Evolutionary conservation across 64 coral and sea anemone genomes (phyloP).

Genomic region (Trachythela sp.): DNA sequence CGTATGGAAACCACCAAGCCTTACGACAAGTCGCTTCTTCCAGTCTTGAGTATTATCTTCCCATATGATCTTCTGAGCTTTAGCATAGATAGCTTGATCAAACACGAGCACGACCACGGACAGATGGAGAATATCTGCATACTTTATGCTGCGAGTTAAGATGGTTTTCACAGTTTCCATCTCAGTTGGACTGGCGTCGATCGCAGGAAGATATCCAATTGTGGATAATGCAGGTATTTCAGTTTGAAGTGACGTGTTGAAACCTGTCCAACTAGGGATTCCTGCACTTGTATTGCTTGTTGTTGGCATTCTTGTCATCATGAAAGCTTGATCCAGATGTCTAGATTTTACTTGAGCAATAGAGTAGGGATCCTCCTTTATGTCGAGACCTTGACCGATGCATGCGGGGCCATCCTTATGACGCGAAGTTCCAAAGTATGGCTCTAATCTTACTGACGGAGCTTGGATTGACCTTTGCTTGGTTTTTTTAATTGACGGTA

Average conservation of each 20-base stretch:
- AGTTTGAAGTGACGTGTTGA: not conserved
- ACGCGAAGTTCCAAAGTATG: not conserved
- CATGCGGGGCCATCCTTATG: not conserved
- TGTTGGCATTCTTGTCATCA: not conserved
- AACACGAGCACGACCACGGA: not conserved
- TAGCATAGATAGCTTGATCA: not conserved
- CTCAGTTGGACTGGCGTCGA: not conserved
- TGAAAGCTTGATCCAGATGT: not conserved
- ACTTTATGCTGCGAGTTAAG: not conserved
- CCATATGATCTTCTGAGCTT: conserved; percentile 16
- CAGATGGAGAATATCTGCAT: not conserved
- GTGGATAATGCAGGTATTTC: not conserved
- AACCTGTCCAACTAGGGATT: conserved; percentile 12
- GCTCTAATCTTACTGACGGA: not conserved
- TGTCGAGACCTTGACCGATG: not conserved
- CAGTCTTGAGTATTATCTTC: not conserved
- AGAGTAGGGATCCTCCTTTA: not conserved
- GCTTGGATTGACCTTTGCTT: not conserved
- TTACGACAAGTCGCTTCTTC: not conserved
- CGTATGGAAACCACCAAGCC: conserved; percentile 21
- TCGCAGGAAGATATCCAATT: not conserved
- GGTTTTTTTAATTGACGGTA: not conserved
- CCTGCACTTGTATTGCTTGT: not conserved
- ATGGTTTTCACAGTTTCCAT: conserved; percentile 27
- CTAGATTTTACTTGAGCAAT: not conserved